Evolutionary conservation across 1,140 invertebrate genomes (phyloP), one percentile per base, ranked within the genome.

Genomic region (Hestina assimilis): DNA sequence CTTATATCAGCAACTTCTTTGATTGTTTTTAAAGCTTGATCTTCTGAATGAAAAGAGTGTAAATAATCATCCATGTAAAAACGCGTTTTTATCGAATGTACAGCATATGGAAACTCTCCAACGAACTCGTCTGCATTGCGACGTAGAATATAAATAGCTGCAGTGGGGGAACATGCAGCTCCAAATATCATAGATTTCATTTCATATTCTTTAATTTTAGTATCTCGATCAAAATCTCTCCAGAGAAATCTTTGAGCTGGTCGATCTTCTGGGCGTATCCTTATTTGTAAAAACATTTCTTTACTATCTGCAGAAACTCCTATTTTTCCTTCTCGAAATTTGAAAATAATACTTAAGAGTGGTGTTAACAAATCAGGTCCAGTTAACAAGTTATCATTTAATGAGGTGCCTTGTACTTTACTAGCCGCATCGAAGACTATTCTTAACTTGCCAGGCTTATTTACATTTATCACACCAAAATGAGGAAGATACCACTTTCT

Each of bases 41-140:
- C 19, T 12, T 59, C 63, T 3, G 58, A 66, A 2, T 67, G 56
- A 6, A 62, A 46, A 38, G 69, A 72, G 33, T 75, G 69, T 4
- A 85, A 59, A 35, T 73, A 81, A 48, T 85, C 84, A 51, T 83
- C 79, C 61, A 83, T 79, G 45, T 85, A 85, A 24, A 73, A 71
- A 12, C 63, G 57, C 1, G 73, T 11, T 0, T 28, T 17, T 4
- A 86, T 69, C 0, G 69, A 69, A 0, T 64, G 9, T 4, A 65
- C 72, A 1, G 79, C 76, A 9, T 23, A 4, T 0, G 76, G 74
- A 20, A 28, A 61, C 2, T 21, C 14, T 5, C 50, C 26, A 7
- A 31, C 17, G 57, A 64, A 75, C 9, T 62, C 26, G 9, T 53
- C 15, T 0, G 73, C 75, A 21, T 79, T 80, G 14, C 28, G 29